Evolutionary conservation across 1,140 invertebrate species (phyloP).

Genomic region (Glomeris maerens): DNA sequence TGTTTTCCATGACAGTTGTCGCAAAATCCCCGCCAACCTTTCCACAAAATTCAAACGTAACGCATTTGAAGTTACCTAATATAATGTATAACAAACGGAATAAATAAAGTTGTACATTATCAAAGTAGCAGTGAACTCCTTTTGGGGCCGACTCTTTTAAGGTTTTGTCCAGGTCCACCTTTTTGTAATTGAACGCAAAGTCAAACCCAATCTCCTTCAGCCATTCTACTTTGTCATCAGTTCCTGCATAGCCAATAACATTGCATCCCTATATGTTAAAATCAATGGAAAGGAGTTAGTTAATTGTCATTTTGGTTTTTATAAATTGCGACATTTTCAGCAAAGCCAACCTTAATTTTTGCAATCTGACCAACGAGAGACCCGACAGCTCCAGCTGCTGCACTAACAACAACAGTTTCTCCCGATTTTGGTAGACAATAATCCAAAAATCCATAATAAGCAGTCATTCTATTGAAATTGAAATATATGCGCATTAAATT

Average conservation of each 20-base stretch:
- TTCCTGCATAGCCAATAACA: conserved; percentile 54
- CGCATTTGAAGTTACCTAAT: neutral
- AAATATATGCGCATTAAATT: too few relatives aligned
- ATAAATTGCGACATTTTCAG: too few relatives aligned
- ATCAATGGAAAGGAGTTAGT: too few relatives aligned
- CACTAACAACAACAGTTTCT: conserved; percentile 49
- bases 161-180: conserved; percentile 33
- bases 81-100: neutral
- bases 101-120: conserved; percentile 39
- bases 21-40: conserved; percentile 52
- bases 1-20: conserved; percentile 40
- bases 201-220: conserved; percentile 50
- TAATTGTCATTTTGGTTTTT: too few relatives aligned
- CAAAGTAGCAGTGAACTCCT: conserved; percentile 55
- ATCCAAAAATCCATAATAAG: conserved; percentile 55
- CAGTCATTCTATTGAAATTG: conserved; percentile 42
- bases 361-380: conserved; percentile 56
- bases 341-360: conserved; percentile 49
- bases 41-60: neutral
- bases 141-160: conserved; percentile 48
- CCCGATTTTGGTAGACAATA: conserved; percentile 49
- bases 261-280: conserved; percentile 43
- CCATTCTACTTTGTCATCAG: conserved; percentile 53
- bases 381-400: conserved; percentile 49
- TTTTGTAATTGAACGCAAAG: conserved; percentile 55